Conservation (phyloP, 2,888 invertebrate species). For the Drosophila helvetica region DNA sequence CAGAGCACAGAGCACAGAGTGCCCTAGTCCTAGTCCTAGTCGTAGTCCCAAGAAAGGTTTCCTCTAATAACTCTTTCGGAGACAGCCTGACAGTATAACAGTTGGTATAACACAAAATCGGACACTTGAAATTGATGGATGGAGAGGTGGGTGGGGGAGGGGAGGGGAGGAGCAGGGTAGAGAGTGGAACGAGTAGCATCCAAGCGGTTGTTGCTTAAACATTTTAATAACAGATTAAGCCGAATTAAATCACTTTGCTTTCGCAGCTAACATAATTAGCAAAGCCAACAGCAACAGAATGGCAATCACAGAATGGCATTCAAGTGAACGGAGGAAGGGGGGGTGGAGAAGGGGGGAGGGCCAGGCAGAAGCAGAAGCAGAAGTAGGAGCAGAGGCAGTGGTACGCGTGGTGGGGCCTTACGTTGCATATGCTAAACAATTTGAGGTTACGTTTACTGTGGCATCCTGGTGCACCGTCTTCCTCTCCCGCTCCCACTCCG, state of each 20-base stretch:
- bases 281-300: background rate
- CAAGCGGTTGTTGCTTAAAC: background rate
- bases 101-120: constrained; percentile 16
- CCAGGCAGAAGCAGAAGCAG: too few relatives aligned
- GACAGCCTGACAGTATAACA: constrained; percentile 10
- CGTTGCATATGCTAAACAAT: constrained; percentile 34
- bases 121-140: constrained; percentile 5
- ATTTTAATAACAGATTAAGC: background rate
- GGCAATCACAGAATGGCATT: background rate
- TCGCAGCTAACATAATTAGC: background rate
- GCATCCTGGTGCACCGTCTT: constrained; percentile 17
- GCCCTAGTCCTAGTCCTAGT: too few relatives aligned
- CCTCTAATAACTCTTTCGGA: constrained; percentile 3
- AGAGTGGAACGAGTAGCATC: background rate
- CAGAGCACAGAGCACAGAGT: constrained; percentile 2
- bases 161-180: too few relatives aligned
- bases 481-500: background rate
- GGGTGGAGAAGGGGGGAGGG: too few relatives aligned
- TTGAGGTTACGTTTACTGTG: constrained; percentile 16
- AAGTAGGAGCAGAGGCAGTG: background rate
- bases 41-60: background rate
- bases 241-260: background rate
- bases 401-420: background rate
- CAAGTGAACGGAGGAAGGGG: too few relatives aligned
- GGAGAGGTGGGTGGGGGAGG: background rate